Percentiles rank a stretch among this genome's conserved stretches.
Evolutionary conservation across 2,113 vertebrate species (phyloP).

Genomic region (Pituophis catenifer): DNA sequence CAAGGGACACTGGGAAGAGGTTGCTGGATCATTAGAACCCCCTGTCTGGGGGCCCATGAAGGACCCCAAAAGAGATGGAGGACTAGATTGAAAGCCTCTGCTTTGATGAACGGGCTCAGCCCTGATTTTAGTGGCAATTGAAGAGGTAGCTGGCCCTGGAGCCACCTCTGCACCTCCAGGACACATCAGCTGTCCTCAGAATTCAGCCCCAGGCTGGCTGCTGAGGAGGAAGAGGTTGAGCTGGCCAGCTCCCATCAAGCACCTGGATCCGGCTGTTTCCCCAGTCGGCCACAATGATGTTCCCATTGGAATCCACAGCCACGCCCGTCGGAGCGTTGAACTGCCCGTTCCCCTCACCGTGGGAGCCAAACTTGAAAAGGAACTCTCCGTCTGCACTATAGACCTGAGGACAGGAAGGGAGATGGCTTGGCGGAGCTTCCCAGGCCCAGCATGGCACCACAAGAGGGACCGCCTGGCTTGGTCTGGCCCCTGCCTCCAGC

Average conservation of each 20-base stretch:
- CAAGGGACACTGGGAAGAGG: neutral
- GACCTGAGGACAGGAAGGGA: slow-evolving; percentile 71
- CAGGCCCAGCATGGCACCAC: too few relatives aligned
- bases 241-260: neutral
- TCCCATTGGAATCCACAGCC: slow-evolving; percentile 90
- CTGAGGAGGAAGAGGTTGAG: neutral
- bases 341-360: slow-evolving; percentile 94
- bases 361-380: slow-evolving; percentile 97
- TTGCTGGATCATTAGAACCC: neutral
- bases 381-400: slow-evolving; percentile 95
- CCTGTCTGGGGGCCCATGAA: neutral
- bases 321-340: slow-evolving; percentile 96
- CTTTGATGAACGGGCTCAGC: neutral
- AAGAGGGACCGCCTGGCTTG: too few relatives aligned
- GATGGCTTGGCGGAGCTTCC: rapidly evolving
- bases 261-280: slow-evolving; percentile 98
- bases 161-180: neutral
- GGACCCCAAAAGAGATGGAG: neutral
- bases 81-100: neutral
- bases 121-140: neutral
- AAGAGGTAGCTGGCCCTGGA: neutral
- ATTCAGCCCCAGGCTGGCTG: neutral
- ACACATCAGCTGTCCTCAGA: rapidly evolving
- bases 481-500: neutral
- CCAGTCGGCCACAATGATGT: slow-evolving; percentile 98